Percentiles rank a stretch among this genome's conserved stretches.
phyloP scores from a whole-genome alignment of 2,797 vertebrate species.

The Anabas testudineus region DNA sequence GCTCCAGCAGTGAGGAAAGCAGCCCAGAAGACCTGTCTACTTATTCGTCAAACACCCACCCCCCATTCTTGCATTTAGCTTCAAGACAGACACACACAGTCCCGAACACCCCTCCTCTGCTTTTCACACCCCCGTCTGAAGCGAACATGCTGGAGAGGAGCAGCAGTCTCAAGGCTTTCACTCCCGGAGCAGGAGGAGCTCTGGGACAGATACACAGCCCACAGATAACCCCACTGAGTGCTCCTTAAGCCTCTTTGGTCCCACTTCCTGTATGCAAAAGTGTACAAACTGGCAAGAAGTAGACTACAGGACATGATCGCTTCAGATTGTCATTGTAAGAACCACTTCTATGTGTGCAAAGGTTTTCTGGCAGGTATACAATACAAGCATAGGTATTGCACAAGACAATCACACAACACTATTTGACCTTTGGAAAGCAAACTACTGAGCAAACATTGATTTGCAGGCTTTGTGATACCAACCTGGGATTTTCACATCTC shows the following conservation, averaged over 20 bases:
- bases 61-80: constrained; percentile 31
- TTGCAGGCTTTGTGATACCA: constrained; percentile 12
- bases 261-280: constrained; percentile 56
- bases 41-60: constrained; percentile 60
- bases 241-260: constrained; percentile 35
- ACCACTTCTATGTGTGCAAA: constrained; percentile 44
- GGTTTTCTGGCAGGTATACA: constrained; percentile 51
- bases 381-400: constrained; percentile 59
- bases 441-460: constrained; percentile 70
- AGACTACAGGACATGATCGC: constrained; percentile 43
- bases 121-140: constrained; percentile 78
- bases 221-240: constrained; percentile 64
- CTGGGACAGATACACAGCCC: constrained; percentile 68
- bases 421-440: constrained; percentile 68
- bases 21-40: constrained; percentile 66
- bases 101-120: constrained; percentile 77
- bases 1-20: constrained; percentile 54
- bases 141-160: constrained; percentile 65
- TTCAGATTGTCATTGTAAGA: constrained; percentile 19
- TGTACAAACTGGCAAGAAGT: constrained; percentile 40
- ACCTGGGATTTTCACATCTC: constrained; percentile 6
- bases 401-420: constrained; percentile 58
- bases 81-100: constrained; percentile 53
- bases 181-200: constrained; percentile 53
- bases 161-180: constrained; percentile 47